phyloP scores from a whole-genome alignment of 2,113 vertebrate species.

The Anarhynchus alexandrinus region DNA sequence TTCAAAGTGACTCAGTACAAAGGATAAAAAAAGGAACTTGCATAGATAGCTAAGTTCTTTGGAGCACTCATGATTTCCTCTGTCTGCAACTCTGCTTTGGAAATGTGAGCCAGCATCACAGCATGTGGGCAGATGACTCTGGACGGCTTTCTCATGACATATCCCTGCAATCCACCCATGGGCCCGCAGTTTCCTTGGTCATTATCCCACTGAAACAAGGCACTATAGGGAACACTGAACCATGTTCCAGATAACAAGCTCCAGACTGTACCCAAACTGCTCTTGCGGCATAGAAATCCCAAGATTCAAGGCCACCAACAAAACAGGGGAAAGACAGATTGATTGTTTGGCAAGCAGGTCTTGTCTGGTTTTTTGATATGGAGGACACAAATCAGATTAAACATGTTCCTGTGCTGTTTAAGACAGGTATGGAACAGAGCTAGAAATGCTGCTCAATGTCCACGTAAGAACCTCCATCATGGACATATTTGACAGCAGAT shows the following conservation, averaged over 20 bases:
- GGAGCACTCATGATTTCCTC: neutral
- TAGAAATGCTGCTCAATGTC: neutral
- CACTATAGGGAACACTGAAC: neutral
- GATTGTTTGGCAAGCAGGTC: neutral
- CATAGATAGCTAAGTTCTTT: neutral
- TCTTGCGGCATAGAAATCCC: neutral
- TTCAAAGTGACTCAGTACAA: neutral
- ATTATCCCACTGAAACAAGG: slow-evolving; percentile 21
- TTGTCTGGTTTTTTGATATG: neutral
- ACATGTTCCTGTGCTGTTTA: neutral
- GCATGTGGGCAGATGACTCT: slow-evolving; percentile 7
- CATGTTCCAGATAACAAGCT: neutral
- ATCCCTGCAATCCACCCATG: slow-evolving; percentile 9
- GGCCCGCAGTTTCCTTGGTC: slow-evolving; percentile 18
- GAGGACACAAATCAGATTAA: neutral
- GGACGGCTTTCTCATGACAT: slow-evolving; percentile 4
- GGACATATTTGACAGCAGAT: neutral
- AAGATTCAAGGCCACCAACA: neutral
- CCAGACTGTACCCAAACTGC: neutral
- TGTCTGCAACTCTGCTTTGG: neutral
- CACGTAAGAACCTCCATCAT: neutral
- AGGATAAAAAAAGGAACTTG: slow-evolving; percentile 13
- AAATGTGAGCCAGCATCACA: slow-evolving; percentile 28
- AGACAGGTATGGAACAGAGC: neutral
- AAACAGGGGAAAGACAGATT: neutral